Percentiles rank a stretch among this genome's conserved stretches.
phyloP scores from a whole-genome alignment of 2,113 vertebrate species.

The Perca schrenkii region DNA sequence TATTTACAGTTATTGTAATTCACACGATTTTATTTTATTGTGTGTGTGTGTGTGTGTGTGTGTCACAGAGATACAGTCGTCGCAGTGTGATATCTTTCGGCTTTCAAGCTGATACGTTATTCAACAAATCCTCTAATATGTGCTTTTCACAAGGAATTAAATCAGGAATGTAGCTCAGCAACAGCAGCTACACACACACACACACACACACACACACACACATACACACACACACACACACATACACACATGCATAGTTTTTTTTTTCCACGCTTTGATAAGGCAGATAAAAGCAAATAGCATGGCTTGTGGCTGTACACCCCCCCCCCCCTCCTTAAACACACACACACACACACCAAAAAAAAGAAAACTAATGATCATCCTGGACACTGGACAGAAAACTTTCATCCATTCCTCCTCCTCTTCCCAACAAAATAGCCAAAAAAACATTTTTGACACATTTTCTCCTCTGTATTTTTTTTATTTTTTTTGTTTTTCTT shows the following conservation, averaged over 20 bases:
- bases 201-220: constrained; percentile 49
- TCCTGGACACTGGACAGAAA: constrained; percentile 64
- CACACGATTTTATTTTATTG: constrained; percentile 44
- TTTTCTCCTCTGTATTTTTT: constrained; percentile 38
- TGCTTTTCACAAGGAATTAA: constrained; percentile 73
- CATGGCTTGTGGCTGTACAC: constrained; percentile 62
- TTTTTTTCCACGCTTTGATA: constrained; percentile 68
- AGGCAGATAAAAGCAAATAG: constrained; percentile 76
- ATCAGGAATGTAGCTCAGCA: constrained; percentile 66
- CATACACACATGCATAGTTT: constrained; percentile 46
- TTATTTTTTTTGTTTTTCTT: constrained; percentile 26
- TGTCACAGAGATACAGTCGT: constrained; percentile 32
- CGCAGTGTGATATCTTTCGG: constrained; percentile 39
- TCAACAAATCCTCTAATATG: constrained; percentile 66
- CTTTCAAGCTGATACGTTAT: constrained; percentile 55
- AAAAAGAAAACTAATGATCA: constrained; percentile 54
- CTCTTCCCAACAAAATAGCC: constrained; percentile 40
- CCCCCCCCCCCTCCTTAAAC: background rate
- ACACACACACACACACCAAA: constrained; percentile 24
- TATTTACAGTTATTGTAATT: constrained; percentile 29
- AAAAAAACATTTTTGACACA: constrained; percentile 63
- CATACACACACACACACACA: constrained; percentile 58
- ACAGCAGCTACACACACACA: constrained; percentile 55
- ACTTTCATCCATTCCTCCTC: constrained; percentile 52
- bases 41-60: constrained; percentile 12